Percentiles rank a stretch among this genome's conserved stretches.
phyloP scores from a whole-genome alignment of 2,888 invertebrate species.

The Cosmia trapezina region DNA sequence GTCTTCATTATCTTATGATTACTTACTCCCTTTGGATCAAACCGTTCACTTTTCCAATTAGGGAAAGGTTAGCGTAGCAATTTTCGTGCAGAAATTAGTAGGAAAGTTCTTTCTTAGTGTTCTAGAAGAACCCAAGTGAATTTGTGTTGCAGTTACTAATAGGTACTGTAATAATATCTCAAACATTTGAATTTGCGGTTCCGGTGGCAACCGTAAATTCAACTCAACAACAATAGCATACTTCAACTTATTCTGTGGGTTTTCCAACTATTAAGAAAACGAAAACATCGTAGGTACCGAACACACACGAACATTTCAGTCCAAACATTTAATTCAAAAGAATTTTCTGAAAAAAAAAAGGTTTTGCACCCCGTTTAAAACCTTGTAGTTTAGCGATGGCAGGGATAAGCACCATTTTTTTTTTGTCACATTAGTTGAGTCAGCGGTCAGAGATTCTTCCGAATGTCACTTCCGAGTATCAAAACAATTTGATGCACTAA shows the following conservation, averaged over 20 bases:
- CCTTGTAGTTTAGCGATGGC: background rate
- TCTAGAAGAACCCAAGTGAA: background rate
- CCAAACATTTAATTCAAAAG: background rate
- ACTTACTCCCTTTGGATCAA: constrained; percentile 35
- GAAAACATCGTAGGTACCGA: background rate
- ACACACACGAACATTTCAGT: background rate
- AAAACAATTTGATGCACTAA: constrained; percentile 42
- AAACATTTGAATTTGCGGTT: background rate
- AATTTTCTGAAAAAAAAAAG: background rate
- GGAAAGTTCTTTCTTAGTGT: background rate
- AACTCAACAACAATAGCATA: constrained; percentile 14
- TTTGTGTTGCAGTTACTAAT: background rate
- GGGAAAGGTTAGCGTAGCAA: constrained; percentile 14
- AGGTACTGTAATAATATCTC: background rate
- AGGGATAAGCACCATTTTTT: constrained; percentile 5
- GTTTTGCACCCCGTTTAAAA: constrained; percentile 8
- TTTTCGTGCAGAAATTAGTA: background rate
- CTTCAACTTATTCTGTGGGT: background rate
- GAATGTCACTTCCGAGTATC: constrained; percentile 15
- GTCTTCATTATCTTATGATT: constrained; percentile 49
- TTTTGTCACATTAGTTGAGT: constrained; percentile 8
- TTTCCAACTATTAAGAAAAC: constrained; percentile 11
- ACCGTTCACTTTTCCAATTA: constrained; percentile 47
- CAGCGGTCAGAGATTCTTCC: constrained; percentile 5
- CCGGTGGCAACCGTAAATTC: background rate